A percentile compares a stretch with the other conserved stretches of the same genome.
phyloP scores from a whole-genome alignment of 1,140 invertebrate species.

The Oncopeltus fasciatus region DNA sequence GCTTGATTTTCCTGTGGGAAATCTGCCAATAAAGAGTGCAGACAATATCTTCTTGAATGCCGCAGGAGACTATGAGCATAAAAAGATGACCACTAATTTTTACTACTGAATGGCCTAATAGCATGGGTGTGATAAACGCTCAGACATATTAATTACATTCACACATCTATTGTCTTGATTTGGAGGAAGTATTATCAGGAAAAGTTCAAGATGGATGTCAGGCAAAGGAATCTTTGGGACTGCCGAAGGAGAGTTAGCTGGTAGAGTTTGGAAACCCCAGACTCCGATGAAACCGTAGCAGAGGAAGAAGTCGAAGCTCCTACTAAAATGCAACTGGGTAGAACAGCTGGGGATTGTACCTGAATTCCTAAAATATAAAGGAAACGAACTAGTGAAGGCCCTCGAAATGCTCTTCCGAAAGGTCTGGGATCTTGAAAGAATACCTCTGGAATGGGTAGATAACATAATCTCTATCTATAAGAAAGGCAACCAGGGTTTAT shows the following conservation, averaged over 20 bases:
- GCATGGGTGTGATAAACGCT: too few relatives aligned
- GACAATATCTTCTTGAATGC: too few relatives aligned
- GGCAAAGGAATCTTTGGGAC: not conserved
- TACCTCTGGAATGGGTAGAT: not conserved
- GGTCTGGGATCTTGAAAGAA: not conserved
- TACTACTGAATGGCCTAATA: too few relatives aligned
- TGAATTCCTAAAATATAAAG: not conserved
- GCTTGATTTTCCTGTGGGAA: too few relatives aligned
- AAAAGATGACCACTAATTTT: too few relatives aligned
- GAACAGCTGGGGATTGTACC: not conserved
- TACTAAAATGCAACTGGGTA: not conserved
- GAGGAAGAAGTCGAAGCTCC: not conserved
- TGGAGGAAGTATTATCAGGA: not conserved
- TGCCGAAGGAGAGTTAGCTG: not conserved
- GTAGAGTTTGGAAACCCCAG: not conserved
- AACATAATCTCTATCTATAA: not conserved
- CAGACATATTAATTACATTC: too few relatives aligned
- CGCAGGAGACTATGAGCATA: too few relatives aligned
- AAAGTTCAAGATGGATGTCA: not conserved
- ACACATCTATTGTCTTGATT: too few relatives aligned
- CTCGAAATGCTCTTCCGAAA: not conserved
- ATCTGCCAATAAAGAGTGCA: too few relatives aligned
- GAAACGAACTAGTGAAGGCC: too few relatives aligned
- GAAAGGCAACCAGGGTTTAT: not conserved
- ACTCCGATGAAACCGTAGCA: not conserved